Percentiles rank a stretch among this genome's conserved stretches.
These are phyloP conservation scores for Epirrita christyi DNA, from an alignment of 2,888 invertebrate species.

Conservation along the genomic window DNA sequence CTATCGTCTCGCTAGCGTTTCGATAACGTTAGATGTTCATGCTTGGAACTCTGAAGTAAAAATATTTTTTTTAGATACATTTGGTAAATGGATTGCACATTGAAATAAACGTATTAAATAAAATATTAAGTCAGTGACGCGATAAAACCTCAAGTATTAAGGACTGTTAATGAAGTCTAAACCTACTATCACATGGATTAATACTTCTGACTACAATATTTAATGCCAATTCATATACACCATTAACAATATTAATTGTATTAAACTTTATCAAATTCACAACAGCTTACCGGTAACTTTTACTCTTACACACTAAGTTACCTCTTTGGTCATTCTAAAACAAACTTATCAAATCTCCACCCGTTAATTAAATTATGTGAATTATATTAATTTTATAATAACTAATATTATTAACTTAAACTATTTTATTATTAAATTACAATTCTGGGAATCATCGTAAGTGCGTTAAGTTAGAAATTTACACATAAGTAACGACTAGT, in stretches of 20 bases:
- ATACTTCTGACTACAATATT: conserved; percentile 72
- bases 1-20: too few species aligned
- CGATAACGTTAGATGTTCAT: too few species aligned
- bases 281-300: conserved; percentile 59
- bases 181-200: conserved; percentile 82
- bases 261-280: conserved; percentile 66
- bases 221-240: conserved; percentile 59
- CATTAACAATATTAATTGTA: conserved; percentile 54
- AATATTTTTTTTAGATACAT: not conserved
- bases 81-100: conserved; percentile 12
- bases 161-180: conserved; percentile 46
- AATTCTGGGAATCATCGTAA: conserved; percentile 45
- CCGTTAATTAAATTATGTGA: conserved; percentile 7
- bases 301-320: conserved; percentile 53
- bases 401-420: conserved; percentile 33
- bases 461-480: conserved; percentile 46
- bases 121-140: conserved; percentile 18
- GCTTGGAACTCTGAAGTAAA: too few species aligned
- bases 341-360: conserved; percentile 26
- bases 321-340: conserved; percentile 77
- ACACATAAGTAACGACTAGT: conserved; percentile 66
- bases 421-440: conserved; percentile 38
- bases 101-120: not conserved
- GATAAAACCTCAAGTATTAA: conserved; percentile 25
- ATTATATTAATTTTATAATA: conserved; percentile 16